phyloP scores from a whole-genome alignment of 2,888 invertebrate genomes.

The Willowsia nigromaculata region DNA sequence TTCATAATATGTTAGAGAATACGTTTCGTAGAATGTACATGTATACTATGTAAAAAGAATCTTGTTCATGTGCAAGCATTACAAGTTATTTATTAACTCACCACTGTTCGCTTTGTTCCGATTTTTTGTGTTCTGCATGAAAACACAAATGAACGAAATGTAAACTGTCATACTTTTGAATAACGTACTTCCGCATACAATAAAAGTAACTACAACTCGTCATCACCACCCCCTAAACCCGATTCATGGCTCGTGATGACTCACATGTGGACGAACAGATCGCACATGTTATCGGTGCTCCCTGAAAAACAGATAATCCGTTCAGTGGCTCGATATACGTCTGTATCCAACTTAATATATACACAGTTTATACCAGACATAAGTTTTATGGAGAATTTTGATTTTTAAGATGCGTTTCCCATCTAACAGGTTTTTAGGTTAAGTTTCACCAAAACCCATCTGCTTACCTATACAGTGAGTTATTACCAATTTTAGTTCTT shows the following conservation, averaged over 20 bases:
- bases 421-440: too few species aligned
- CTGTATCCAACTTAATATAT: too few species aligned
- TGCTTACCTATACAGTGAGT: too few species aligned
- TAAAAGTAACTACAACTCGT: conserved; percentile 7
- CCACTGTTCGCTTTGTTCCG: conserved; percentile 42
- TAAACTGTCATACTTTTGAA: conserved; percentile 33
- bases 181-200: conserved; percentile 50
- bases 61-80: neutral
- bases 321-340: neutral
- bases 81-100: conserved; percentile 4
- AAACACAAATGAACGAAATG: conserved; percentile 34
- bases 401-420: too few species aligned
- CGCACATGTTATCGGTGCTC: neutral
- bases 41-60: neutral
- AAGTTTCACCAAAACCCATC: too few species aligned
- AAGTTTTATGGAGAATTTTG: too few species aligned
- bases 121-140: conserved; percentile 5
- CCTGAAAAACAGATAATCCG: neutral
- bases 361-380: too few species aligned
- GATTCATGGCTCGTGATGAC: conserved; percentile 16
- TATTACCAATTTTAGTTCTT: too few species aligned
- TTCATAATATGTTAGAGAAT: neutral
- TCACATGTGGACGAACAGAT: neutral
- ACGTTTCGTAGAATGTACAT: neutral
- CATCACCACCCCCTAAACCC: neutral